These are phyloP conservation scores for Pardosa pseudoannulata DNA, from an alignment of 2,888 invertebrate species.

Conservation along the genomic window DNA sequence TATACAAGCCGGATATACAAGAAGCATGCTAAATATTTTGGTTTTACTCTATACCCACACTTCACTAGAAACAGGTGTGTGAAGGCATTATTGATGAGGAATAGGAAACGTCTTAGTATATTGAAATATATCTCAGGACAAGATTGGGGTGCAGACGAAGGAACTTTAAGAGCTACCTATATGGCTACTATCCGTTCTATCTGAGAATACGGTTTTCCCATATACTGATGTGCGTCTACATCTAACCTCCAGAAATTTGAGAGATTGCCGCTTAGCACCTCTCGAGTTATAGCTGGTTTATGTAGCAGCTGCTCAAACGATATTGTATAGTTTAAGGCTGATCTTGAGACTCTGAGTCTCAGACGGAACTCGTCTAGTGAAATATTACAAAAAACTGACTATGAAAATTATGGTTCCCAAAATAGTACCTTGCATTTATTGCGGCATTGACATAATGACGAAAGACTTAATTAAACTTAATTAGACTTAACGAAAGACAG, in stretches of 20 bases:
- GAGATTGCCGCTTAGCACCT: background rate
- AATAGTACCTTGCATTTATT: background rate
- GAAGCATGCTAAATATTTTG: too few relatives aligned
- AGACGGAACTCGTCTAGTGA: background rate
- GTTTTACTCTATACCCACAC: too few relatives aligned
- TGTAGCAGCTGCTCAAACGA: background rate
- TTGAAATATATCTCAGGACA: constrained; percentile 17
- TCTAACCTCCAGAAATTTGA: constrained; percentile 25
- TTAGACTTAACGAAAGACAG: background rate
- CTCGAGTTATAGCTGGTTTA: constrained; percentile 24
- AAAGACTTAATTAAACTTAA: too few relatives aligned
- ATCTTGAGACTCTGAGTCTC: background rate
- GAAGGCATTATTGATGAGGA: too few relatives aligned
- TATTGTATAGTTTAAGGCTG: background rate
- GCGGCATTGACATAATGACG: background rate
- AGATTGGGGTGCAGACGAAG: constrained; percentile 17
- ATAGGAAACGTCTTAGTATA: constrained; percentile 9
- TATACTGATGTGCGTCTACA: constrained; percentile 8
- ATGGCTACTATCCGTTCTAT: constrained; percentile 7
- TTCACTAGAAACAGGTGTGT: too few relatives aligned
- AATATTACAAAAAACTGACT: background rate
- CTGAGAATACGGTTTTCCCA: background rate
- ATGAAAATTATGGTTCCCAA: background rate
- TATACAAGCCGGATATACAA: too few relatives aligned
- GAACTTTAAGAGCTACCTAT: constrained; percentile 5